These are phyloP conservation scores for Stenurella melanura DNA, from an alignment of 2,888 invertebrate species.

Conservation along the genomic window DNA sequence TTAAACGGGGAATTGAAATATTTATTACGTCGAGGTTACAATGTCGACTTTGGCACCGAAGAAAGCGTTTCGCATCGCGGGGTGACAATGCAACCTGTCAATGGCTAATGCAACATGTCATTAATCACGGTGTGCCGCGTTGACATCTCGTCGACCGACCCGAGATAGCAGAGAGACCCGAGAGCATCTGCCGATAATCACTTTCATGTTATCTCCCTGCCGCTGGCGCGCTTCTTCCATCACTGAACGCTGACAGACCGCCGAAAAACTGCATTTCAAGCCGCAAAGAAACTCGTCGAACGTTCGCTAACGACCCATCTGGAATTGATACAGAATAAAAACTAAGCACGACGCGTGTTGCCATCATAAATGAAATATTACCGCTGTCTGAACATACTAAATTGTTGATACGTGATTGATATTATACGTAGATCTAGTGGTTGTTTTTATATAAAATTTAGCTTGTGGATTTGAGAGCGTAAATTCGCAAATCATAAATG, in stretches of 20 bases:
- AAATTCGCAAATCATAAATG: constrained; percentile 11
- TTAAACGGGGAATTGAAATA: neutral
- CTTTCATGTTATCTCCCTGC: constrained; percentile 69
- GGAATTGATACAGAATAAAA: constrained; percentile 60
- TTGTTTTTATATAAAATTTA: constrained; percentile 21
- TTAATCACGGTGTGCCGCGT: constrained; percentile 69
- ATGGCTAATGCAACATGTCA: constrained; percentile 71
- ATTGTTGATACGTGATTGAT: constrained; percentile 53
- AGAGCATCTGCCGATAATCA: constrained; percentile 71
- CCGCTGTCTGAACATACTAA: constrained; percentile 49
- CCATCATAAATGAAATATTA: constrained; percentile 61
- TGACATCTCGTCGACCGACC: constrained; percentile 67
- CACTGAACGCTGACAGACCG: constrained; percentile 63
- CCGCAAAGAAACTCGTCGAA: constrained; percentile 54
- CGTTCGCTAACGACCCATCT: constrained; percentile 58
- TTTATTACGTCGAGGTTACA: neutral
- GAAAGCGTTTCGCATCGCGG: constrained; percentile 42
- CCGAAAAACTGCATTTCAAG: constrained; percentile 65
- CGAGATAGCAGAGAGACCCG: constrained; percentile 64
- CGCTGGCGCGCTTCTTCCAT: constrained; percentile 50
- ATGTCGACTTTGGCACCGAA: constrained; percentile 17
- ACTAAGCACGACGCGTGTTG: constrained; percentile 58
- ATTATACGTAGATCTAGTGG: constrained; percentile 33
- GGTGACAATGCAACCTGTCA: constrained; percentile 71
- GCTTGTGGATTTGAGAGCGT: neutral